Evolutionary conservation across 1,140 invertebrate species (phyloP), one percentile per base, ranked within the genome.

Genomic region (Acromyrmex heyeri): DNA sequence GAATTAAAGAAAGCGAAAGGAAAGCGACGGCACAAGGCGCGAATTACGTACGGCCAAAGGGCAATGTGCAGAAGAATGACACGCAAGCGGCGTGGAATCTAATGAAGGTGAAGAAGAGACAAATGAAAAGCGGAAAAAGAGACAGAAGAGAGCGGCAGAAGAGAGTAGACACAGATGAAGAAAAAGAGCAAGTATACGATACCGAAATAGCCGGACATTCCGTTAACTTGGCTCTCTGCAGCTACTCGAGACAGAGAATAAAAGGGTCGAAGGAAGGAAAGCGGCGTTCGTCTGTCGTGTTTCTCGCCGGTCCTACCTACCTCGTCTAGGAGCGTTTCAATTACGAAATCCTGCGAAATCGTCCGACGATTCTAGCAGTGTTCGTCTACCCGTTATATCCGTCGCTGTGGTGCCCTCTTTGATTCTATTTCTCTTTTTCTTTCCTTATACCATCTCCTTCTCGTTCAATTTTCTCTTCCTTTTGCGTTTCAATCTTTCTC

Each of bases 181-280:
- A 50, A 61, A 87, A 61, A 75, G 55, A 59, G 21, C 34, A 59
- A 79, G 59, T 8, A n/a, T 64, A 86, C 48, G 55, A 21, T 50
- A 91, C 92, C 70, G 87, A 92, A 92, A 92, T 92, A 92, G 86
- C 92, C 81, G 90, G 87, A 91, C 92, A 91, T 92, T 91, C 90
- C 91, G 89, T 91, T 89, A 91, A 91, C 83, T 91, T 88, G 88
- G 67, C 78, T 87, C 82, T 73, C 67, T 78, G 70, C 78, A 73
- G 90, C 87, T 86, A 87, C 75, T 78, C 55, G 88, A 89, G 88
- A 87, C 89, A 57, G 85, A 82, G 79, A 79, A 86, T 88, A 86
- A 85, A 69, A 87, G 75, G 86, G 34, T 69, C 21, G 21, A 27
- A 70, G 75, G 79, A 86, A 72, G 67, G 81, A 73, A 21, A 53